Evolutionary conservation across 2,888 invertebrate species (phyloP).

Genomic region (Campoplex capitator): DNA sequence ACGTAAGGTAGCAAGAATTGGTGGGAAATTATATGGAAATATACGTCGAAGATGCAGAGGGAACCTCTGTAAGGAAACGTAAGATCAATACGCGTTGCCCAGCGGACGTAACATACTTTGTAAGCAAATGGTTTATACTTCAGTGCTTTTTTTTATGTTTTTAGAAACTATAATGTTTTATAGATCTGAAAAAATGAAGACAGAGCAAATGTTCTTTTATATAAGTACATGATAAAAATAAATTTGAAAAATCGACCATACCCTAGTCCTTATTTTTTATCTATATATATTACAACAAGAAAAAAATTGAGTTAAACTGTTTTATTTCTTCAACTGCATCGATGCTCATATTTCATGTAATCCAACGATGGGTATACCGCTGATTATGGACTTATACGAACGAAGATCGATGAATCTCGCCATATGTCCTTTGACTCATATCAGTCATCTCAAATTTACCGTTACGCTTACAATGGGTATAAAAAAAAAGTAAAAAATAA

Average conservation of each 20-base stretch:
- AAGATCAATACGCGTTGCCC: slow-evolving; percentile 46
- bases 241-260: not conserved
- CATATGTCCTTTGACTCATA: slow-evolving; percentile 50
- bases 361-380: not conserved
- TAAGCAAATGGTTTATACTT: slow-evolving; percentile 48
- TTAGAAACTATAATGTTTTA: slow-evolving; percentile 31
- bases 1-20: slow-evolving; percentile 34
- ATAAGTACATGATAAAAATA: not conserved
- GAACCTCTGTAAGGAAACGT: slow-evolving; percentile 4
- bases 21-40: slow-evolving; percentile 48
- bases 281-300: not conserved
- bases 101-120: not conserved
- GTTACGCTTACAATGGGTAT: slow-evolving; percentile 33
- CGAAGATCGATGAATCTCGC: slow-evolving; percentile 33
- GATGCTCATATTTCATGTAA: slow-evolving; percentile 33
- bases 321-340: not conserved
- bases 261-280: slow-evolving; percentile 14
- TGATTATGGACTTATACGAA: not conserved
- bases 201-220: not conserved
- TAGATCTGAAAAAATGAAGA: not conserved
- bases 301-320: not conserved
- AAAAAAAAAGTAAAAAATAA: not conserved
- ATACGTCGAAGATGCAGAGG: slow-evolving; percentile 27
- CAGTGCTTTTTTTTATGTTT: slow-evolving; percentile 7
- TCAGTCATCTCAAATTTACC: slow-evolving; percentile 67